A percentile compares a stretch with the other conserved stretches of the same genome.
Conservation (phyloP, 2,113 vertebrate genomes). For the Neogale vison region DNA sequence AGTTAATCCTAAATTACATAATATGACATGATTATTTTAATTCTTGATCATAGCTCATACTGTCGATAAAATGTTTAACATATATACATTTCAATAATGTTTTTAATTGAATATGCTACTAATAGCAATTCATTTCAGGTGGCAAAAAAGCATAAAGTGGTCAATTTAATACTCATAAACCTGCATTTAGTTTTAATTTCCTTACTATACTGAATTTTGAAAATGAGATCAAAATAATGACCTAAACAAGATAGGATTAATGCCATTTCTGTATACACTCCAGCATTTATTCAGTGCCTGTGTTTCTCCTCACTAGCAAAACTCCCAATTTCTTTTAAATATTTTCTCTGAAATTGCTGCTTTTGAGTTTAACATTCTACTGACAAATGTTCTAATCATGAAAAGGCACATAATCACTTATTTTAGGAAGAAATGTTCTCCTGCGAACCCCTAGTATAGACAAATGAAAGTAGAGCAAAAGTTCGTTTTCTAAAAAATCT, state of each 20-base stretch:
- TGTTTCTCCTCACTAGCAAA: not conserved
- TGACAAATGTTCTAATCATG: not conserved
- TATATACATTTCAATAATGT: not conserved
- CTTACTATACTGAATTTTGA: not conserved
- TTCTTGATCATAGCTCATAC: not conserved
- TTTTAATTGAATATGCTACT: not conserved
- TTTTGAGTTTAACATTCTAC: not conserved
- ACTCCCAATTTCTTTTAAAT: not conserved
- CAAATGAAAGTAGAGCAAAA: conserved; percentile 3
- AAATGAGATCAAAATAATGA: not conserved
- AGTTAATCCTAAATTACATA: not conserved
- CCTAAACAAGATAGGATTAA: not conserved
- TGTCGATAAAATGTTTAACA: not conserved
- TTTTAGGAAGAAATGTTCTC: not conserved
- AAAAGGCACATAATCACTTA: not conserved
- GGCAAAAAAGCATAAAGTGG: not conserved
- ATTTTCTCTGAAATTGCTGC: not conserved
- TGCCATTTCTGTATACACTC: not conserved
- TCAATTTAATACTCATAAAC: not conserved
- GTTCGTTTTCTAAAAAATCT: not conserved
- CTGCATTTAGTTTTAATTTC: conserved; percentile 6
- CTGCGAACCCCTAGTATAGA: not conserved
- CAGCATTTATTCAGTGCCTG: not conserved
- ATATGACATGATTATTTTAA: not conserved
- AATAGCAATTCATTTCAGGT: not conserved